These are phyloP conservation scores for Rostratula benghalensis DNA, from an alignment of 2,113 vertebrate genomes.

Conservation along the genomic window DNA sequence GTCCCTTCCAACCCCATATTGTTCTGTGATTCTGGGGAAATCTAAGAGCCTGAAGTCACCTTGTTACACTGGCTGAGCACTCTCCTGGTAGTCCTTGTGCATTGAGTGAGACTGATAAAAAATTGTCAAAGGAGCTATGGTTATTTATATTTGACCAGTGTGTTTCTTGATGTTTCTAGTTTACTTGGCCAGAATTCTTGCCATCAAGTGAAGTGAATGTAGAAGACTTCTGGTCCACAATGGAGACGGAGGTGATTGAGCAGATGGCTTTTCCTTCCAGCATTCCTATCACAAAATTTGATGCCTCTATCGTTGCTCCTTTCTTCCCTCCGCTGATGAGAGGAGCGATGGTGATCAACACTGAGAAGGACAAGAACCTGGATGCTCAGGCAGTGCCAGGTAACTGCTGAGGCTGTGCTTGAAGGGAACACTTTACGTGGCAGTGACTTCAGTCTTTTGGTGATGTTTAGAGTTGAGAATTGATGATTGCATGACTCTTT, in stretches of 20 bases:
- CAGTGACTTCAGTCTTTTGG: background rate
- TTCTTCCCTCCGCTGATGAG: slow-evolving; percentile 96
- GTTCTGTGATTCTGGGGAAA: background rate
- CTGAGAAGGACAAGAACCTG: slow-evolving; percentile 90
- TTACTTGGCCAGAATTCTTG: slow-evolving; percentile 93
- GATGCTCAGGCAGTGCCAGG: slow-evolving; percentile 74
- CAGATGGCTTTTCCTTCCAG: slow-evolving; percentile 91
- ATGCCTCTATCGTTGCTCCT: slow-evolving; percentile 95
- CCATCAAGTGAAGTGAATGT: slow-evolving; percentile 89
- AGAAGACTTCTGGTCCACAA: slow-evolving; percentile 96
- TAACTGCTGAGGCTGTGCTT: slow-evolving; percentile 45
- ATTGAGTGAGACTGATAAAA: background rate
- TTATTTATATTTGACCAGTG: background rate
- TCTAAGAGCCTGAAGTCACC: background rate
- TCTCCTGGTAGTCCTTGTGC: background rate
- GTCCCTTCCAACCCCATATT: too few relatives aligned
- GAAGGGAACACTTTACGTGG: background rate
- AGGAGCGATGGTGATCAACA: slow-evolving; percentile 87
- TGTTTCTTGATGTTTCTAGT: slow-evolving; percentile 75
- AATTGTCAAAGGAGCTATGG: background rate
- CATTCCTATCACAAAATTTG: slow-evolving; percentile 93
- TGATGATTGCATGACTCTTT: background rate
- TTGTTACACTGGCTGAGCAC: background rate
- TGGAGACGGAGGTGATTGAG: slow-evolving; percentile 97
- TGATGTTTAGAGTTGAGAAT: background rate